phyloP scores from a whole-genome alignment of 2,888 invertebrate species.

The Tribolium freemani region DNA sequence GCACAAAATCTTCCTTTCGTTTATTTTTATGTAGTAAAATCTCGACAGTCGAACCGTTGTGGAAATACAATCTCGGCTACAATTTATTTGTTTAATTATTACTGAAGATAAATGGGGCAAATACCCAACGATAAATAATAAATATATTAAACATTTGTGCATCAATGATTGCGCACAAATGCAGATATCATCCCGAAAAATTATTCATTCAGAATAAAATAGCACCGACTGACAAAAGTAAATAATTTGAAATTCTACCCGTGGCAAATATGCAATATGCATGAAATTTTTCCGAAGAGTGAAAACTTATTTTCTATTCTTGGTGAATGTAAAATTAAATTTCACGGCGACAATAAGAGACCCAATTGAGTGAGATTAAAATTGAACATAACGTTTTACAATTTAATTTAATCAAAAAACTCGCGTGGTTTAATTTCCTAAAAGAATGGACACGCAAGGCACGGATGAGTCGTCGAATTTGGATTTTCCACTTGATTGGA shows the following conservation, averaged over 20 bases:
- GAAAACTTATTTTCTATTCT: neutral
- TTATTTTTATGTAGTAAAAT: too few relatives aligned
- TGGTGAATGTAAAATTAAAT: neutral
- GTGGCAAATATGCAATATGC: neutral
- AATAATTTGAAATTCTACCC: neutral
- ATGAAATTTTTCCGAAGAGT: neutral
- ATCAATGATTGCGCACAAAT: neutral
- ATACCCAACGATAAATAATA: too few relatives aligned
- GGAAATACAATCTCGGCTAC: too few relatives aligned
- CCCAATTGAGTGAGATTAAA: neutral
- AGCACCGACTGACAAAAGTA: neutral
- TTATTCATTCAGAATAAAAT: neutral
- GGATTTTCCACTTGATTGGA: constrained; percentile 17
- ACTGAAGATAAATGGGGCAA: too few relatives aligned
- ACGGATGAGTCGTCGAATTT: neutral
- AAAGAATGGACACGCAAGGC: neutral
- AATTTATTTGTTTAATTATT: too few relatives aligned
- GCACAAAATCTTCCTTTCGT: too few relatives aligned
- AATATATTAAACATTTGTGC: too few relatives aligned
- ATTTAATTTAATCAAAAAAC: neutral
- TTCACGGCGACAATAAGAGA: neutral
- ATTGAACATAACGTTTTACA: neutral
- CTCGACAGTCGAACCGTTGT: too few relatives aligned
- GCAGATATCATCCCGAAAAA: neutral
- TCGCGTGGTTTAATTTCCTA: constrained; percentile 26